Base-by-base conservation (phyloP, 2,797 vertebrate species). In the Pteropus rufus region DNA sequence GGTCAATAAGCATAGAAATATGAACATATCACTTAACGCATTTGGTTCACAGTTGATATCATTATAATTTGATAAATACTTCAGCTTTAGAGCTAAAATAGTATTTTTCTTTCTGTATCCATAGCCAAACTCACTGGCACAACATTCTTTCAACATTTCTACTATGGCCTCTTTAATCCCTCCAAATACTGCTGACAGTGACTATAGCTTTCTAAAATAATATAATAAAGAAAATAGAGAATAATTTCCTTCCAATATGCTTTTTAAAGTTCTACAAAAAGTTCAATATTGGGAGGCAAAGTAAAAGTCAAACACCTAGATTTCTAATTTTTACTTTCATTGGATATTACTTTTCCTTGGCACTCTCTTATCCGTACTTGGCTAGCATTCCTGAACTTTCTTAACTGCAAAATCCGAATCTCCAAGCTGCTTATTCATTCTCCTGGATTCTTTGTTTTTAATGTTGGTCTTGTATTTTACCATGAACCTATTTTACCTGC, bases 281-380 rank as follows among this genome's bases (percentile, higher is more conserved):
- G 79, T 65, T 94, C 62, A 86, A 11, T 56, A 39, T 31, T 49
- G 58, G 54, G 70, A 91, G 46, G 10, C 70, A 93, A 92, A 89
- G 60, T 89, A 72, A 97, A 96, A 95, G 60, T 89, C 67, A 97
- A 96, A 95, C 73, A 62, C 34, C 36, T 34, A 29, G 12, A 11
- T 29, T 18, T 44, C 56, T 81, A 88, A n/a, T 69, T 58, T 54
- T 46, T 89, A 58, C 44, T 94, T 92, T 88, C 58, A 79, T 46
- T 89, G 76, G 76, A 26, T 97, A 58, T 94, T 96, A 58, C 52
- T 85, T 92, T 96, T 92, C 44, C 76, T 89, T 97, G 88, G 92
- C 88, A 93, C 46, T 80, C 73, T 89, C 84, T 93, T 93, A 97
- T 97, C 97, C 95, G 52, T 23, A 91, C 12, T 97, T 93, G 94